A percentile compares a stretch with the other conserved stretches of the same genome.
phyloP scores from a whole-genome alignment of 2,888 invertebrate genomes.

The Sarcophaga carnaria region DNA sequence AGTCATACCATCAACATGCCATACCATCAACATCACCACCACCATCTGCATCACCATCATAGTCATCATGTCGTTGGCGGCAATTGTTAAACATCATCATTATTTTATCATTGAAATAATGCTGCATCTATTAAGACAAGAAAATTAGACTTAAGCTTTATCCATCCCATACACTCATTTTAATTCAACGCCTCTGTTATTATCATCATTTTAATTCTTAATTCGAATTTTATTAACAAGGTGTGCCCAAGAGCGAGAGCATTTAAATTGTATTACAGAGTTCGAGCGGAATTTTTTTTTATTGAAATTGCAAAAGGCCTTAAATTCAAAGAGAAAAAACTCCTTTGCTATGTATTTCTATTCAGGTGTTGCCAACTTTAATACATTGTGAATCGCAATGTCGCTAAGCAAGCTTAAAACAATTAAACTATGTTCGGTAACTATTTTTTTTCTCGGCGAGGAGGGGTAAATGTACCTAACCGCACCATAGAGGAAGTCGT shows the following conservation, averaged over 20 bases:
- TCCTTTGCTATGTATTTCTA: no score
- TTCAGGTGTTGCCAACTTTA: no score
- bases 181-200: background rate
- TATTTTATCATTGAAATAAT: slow-evolving; percentile 45
- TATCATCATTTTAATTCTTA: background rate
- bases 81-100: slow-evolving; percentile 18
- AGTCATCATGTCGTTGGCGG: background rate
- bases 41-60: background rate
- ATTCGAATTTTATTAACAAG: background rate
- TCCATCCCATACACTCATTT: background rate
- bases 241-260: background rate
- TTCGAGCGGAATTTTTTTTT: no score
- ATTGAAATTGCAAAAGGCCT: no score
- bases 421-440: no score
- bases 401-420: no score
- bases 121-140: slow-evolving; percentile 24
- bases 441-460: no score
- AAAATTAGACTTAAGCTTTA: background rate
- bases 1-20: slow-evolving; percentile 15
- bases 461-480: no score
- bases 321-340: no score
- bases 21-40: slow-evolving; percentile 1
- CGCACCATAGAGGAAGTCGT: no score
- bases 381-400: no score
- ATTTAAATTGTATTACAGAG: no score